Base-by-base conservation (phyloP, 2,797 vertebrate species). In the Erpetoichthys calabaricus region DNA sequence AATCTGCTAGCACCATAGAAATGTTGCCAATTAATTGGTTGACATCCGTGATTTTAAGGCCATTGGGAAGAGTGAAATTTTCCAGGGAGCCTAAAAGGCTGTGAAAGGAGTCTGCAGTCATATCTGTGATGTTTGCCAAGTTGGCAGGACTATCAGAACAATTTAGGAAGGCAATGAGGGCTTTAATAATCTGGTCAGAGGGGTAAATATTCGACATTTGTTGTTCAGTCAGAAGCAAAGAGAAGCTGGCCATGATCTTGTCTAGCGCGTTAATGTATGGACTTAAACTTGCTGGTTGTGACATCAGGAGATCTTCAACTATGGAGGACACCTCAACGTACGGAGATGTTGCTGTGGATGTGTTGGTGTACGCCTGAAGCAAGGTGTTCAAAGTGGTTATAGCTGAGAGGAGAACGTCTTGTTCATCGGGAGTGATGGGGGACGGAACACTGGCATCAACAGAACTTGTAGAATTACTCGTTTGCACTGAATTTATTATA, bases 121-220 rank as follows among this genome's bases (percentile, higher is more conserved):
- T 59, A 8, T 47, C 54, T 54, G 55, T 58, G 52, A 67, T 65
- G 42, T 51, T 45, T 45, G 59, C 3, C 25, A 71, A 55, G 45
- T 69, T 63, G 41, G 64, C 50, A 10, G 63, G 47, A 57, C 71
- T 62, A 46, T 44, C 51, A 7, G 72, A 67, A 61, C 63, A 44
- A 10, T 61, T 62, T 49, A 53, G 6, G n/a, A 75, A 66, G 56
- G 56, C 25, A 8, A 61, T 55, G 49, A 72, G 66, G 2, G 57
- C 68, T 67, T 67, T 59, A 47, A 67, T 56, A 56, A 75, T 66
- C 58, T 68, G 62, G 56, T 56, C 54, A 54, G 70, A 69, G 44
- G 67, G 60, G 61, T 73, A 71, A 8, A 74, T 62, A 57, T 64
- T 71, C 42, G 57, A 46, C 5, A 57, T 47, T 53, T 65, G 58